Percentiles rank a stretch among this genome's conserved stretches.
These are phyloP conservation scores for Scarus forsteni DNA, from an alignment of 2,797 vertebrate species.

Conservation along the genomic window DNA sequence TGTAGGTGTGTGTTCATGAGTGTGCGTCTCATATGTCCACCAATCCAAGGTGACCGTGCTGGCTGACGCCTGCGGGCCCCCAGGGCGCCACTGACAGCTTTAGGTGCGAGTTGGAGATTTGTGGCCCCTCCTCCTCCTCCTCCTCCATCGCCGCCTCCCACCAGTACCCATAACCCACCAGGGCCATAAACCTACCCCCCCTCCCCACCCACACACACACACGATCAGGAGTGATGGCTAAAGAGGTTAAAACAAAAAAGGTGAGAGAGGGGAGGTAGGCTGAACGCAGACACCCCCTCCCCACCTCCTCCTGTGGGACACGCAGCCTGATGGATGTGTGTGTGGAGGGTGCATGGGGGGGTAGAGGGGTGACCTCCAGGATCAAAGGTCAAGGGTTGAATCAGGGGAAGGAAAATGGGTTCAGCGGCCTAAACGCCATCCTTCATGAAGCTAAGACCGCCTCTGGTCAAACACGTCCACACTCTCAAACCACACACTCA, in stretches of 20 bases:
- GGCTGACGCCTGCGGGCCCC: slow-evolving; percentile 75
- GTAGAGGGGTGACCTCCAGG: slow-evolving; percentile 72
- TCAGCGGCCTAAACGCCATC: slow-evolving; percentile 70
- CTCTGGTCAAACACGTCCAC: slow-evolving; percentile 30
- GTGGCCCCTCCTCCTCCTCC: slow-evolving; percentile 72
- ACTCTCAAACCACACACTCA: slow-evolving; percentile 8
- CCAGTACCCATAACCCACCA: slow-evolving; percentile 78
- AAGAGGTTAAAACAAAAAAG: slow-evolving; percentile 86
- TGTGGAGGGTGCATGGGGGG: slow-evolving; percentile 20
- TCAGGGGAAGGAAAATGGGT: slow-evolving; percentile 82
- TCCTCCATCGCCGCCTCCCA: slow-evolving; percentile 21
- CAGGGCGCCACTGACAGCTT: slow-evolving; percentile 84
- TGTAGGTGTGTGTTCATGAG: slow-evolving; percentile 30
- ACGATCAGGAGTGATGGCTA: slow-evolving; percentile 79
- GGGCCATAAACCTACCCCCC: slow-evolving; percentile 76
- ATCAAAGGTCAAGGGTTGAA: slow-evolving; percentile 79
- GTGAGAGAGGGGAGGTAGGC: slow-evolving; percentile 58
- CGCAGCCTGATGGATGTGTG: slow-evolving; percentile 67
- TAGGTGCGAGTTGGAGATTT: slow-evolving; percentile 86
- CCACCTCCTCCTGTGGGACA: slow-evolving; percentile 32
- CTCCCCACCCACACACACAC: slow-evolving; percentile 27
- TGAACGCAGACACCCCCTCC: slow-evolving; percentile 56
- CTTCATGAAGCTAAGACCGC: slow-evolving; percentile 58
- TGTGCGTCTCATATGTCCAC: slow-evolving; percentile 57
- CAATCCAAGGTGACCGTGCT: slow-evolving; percentile 86